A percentile compares a stretch with the other conserved stretches of the same genome.
Evolutionary conservation across 2,888 invertebrate genomes (phyloP).

Genomic region (Drosophila meridiana): DNA sequence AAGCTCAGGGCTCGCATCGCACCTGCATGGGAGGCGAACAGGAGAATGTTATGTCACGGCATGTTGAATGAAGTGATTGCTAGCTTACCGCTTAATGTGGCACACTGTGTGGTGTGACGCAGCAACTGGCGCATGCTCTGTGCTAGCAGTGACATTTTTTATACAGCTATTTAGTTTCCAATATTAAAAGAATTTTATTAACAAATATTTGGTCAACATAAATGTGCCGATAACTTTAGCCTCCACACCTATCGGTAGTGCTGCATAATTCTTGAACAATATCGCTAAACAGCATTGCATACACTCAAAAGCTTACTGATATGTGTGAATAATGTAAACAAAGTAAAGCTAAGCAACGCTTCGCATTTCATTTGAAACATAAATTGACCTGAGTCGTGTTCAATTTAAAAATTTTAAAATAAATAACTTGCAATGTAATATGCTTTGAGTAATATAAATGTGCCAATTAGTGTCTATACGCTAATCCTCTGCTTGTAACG

Average conservation of each 20-base stretch:
- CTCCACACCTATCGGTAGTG: constrained; percentile 6
- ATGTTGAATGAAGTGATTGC: neutral
- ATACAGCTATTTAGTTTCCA: neutral
- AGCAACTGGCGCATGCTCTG: constrained; percentile 61
- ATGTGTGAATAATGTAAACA: neutral
- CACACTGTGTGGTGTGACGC: constrained; percentile 58
- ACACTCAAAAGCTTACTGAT: neutral
- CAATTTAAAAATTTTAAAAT: neutral
- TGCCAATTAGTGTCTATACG: neutral
- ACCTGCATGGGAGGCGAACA: constrained; percentile 41
- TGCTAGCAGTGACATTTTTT: constrained; percentile 70
- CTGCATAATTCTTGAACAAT: neutral
- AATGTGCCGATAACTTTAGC: constrained; percentile 10
- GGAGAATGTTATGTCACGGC: constrained; percentile 62
- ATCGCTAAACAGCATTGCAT: neutral
- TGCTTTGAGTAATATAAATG: neutral
- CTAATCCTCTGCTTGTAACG: neutral
- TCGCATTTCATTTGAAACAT: neutral
- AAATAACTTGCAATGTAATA: neutral
- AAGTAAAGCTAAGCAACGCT: neutral
- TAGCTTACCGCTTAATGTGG: constrained; percentile 59
- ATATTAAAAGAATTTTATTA: neutral
- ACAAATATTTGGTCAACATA: constrained; percentile 6
- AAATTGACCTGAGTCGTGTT: neutral
- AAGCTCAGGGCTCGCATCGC: constrained; percentile 74